These are phyloP conservation scores for Dasypus novemcinctus DNA, from an alignment of 2,113 vertebrate species.

Conservation along the genomic window DNA sequence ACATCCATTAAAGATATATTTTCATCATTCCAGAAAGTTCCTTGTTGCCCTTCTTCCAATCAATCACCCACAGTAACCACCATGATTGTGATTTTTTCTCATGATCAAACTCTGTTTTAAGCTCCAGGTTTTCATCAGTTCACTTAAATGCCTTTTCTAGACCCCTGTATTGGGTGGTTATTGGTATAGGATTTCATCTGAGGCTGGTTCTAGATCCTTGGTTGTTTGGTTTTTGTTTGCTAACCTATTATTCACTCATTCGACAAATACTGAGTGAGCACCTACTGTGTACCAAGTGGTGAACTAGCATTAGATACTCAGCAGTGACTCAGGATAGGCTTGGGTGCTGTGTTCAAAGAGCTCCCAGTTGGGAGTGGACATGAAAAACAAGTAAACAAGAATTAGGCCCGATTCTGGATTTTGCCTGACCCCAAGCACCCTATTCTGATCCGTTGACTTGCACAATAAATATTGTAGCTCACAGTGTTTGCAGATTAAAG, in stretches of 20 bases:
- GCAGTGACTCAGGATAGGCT: not conserved
- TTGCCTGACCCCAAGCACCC: not conserved
- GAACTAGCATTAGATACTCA: not conserved
- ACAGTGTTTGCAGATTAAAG: not conserved
- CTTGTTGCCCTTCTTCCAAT: not conserved
- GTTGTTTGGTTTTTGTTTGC: not conserved
- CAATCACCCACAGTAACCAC: not conserved
- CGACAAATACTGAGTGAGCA: no score
- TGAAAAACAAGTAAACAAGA: not conserved
- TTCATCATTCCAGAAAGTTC: not conserved
- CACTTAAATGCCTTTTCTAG: not conserved
- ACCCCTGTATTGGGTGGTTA: not conserved
- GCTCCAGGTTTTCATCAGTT: not conserved
- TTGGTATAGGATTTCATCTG: not conserved
- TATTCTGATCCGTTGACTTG: not conserved
- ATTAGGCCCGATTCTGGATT: not conserved
- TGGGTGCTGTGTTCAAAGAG: fast-evolving
- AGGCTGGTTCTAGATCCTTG: not conserved
- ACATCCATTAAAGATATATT: not conserved
- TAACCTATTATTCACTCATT: not conserved
- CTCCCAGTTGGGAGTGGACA: not conserved
- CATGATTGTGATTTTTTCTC: not conserved
- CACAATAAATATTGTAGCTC: not conserved
- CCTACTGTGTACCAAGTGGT: not conserved
- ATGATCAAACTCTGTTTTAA: not conserved